Evolutionary conservation across 1,140 invertebrate genomes (phyloP), one percentile per base, ranked within the genome.

Genomic region (Aphelenchoides avenae): DNA sequence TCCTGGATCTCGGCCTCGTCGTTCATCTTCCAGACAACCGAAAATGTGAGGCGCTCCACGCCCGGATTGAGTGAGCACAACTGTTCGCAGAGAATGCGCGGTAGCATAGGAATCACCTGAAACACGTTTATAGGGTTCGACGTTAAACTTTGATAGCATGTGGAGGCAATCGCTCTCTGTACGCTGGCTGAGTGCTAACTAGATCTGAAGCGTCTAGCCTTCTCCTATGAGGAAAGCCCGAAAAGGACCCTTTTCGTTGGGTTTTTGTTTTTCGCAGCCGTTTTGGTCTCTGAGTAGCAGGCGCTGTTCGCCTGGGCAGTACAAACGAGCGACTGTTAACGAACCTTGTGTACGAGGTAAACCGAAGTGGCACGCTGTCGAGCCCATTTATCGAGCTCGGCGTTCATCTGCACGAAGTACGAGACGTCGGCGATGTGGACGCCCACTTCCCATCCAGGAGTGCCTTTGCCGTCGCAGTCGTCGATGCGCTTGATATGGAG

Each of bases 391-490:
- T 94, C 90, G 27, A 94, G 73, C 0, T 89, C 88, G 26, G 87
- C 92, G 46, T 85, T 84, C 0, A 89, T 89, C 48, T 87, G 78
- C 41, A 95, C 88, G 73, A 92, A 95, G 81, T 94, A 86, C 1
- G 89, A 88, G 1, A 95, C 91, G 81, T 95, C 91, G 20, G 79
- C 79, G 61, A 95, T 95, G 73, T 95, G 91, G 1, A 95, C 91
- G 5, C 90, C 91, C 77, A 82, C 88, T 80, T 92, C 86, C 24
- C 83, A 82, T 64, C 89, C 37, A 3, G 29, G 34, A 40, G 46
- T 46, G 11, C 60, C 59, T 31, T 61, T 84, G 70, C 80, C 87
- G 71, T 85, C 84, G 46, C 87, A 86, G 78, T 88, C 85, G 1
- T 66, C 71, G 4, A 82, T 73, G 36, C 86, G 78, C 72, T 83